phyloP scores from a whole-genome alignment of 1,140 invertebrate species.

The Sitodiplosis mosellana region DNA sequence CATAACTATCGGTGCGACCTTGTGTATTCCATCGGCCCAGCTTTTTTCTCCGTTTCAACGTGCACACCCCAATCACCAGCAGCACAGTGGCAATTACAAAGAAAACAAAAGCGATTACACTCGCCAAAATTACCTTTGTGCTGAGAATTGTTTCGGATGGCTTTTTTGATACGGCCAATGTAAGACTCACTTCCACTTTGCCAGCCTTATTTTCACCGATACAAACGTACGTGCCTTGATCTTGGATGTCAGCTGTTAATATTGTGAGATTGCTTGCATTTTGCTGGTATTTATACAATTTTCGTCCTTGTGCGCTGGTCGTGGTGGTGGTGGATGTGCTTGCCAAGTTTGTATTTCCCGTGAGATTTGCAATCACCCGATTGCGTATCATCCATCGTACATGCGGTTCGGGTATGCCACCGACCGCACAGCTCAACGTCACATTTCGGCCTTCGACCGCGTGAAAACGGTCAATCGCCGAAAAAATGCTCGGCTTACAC shows the following conservation, averaged over 20 bases:
- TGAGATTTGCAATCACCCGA: constrained; percentile 19
- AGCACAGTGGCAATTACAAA: constrained; percentile 36
- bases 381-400: constrained; percentile 33
- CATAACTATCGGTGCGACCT: constrained; percentile 42
- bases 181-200: constrained; percentile 46
- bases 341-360: constrained; percentile 6
- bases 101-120: constrained; percentile 34
- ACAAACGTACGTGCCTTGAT: constrained; percentile 54
- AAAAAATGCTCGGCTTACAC: constrained; percentile 46
- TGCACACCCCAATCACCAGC: constrained; percentile 36
- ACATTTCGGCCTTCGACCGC: constrained; percentile 50
- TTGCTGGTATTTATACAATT: constrained; percentile 29
- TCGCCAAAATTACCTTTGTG: constrained; percentile 32
- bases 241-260: constrained; percentile 42
- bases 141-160: constrained; percentile 27
- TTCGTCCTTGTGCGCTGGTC: constrained; percentile 12
- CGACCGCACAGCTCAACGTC: constrained; percentile 49
- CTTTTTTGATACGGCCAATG: constrained; percentile 39
- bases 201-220: constrained; percentile 60
- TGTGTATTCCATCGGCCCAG: constrained; percentile 21
- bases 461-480: constrained; percentile 28
- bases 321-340: constrained; percentile 8
- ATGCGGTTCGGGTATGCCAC: constrained; percentile 44
- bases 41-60: constrained; percentile 26
- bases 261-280: constrained; percentile 49